These are phyloP conservation scores for Rhamphomyia laevipes DNA, from an alignment of 2,888 invertebrate genomes.

Conservation along the genomic window DNA sequence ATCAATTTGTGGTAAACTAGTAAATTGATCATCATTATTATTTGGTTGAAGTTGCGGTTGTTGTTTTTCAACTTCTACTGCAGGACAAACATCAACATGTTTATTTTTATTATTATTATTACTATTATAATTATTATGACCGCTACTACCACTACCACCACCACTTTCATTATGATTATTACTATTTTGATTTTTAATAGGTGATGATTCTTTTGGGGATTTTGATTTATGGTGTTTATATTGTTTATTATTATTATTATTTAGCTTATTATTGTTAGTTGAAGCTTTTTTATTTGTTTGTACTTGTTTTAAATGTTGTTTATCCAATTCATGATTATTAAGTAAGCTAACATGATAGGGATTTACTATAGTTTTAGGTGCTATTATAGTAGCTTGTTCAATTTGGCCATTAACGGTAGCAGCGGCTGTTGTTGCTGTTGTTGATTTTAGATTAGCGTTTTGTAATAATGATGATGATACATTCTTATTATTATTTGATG, in stretches of 20 bases:
- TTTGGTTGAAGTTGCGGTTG: too few species aligned
- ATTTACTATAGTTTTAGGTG: not conserved
- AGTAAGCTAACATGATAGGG: slow-evolving; percentile 7
- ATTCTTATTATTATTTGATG: not conserved
- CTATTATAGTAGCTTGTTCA: not conserved
- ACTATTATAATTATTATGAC: too few species aligned
- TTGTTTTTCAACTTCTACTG: too few species aligned
- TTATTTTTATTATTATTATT: too few species aligned
- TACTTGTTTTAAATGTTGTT: not conserved
- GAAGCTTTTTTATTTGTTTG: not conserved
- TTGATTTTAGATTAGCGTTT: not conserved
- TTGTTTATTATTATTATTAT: not conserved
- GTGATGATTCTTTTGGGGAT: not conserved
- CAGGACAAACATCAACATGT: too few species aligned
- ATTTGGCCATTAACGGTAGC: not conserved
- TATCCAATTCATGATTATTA: not conserved
- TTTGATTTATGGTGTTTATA: not conserved
- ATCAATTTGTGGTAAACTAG: too few species aligned
- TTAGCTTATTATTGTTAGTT: not conserved
- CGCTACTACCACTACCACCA: too few species aligned
- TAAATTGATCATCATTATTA: too few species aligned
- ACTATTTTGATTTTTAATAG: too few species aligned
- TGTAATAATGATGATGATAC: not conserved
- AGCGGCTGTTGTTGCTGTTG: not conserved
- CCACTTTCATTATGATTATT: too few species aligned